Evolutionary conservation across 2,888 invertebrate genomes (phyloP), one percentile per base, ranked within the genome.

Genomic region (Aricia artaxerxes): DNA sequence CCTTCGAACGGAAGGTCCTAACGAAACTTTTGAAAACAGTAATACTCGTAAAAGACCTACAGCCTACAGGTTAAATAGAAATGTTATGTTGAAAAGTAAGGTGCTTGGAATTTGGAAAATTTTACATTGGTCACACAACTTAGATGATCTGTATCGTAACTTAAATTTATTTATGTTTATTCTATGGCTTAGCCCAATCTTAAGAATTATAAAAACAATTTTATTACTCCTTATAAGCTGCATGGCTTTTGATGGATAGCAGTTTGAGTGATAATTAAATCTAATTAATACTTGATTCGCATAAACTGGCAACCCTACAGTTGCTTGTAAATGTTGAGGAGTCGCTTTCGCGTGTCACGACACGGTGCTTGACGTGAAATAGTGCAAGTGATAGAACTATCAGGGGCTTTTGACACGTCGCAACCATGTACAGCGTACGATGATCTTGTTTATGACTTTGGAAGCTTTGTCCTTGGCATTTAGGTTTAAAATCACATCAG

Each of bases 351-450:
- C 57, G 53, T 76, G 76, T 76, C 76, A 53, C 53, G 76, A 76
- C 76, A 44, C 73, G 49, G 76, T 69, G 69, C 69, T 35, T 76
- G 73, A 73, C 73, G 76, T 76, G 76, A 76, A 76, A 76, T 76
- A 76, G 76, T 76, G 76, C 76, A 76, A 76, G 76, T 76, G 76
- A 76, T 76, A 76, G 76, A 76, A 76, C 49, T 57, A 57, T 76
- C 57, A 53, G 24, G 35, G 76, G 31, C 35, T 35, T 53, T 76
- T 57, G 76, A 76, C 57, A 57, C 57, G 4, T 75, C 76, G 76
- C 76, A 53, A 76, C 44, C 49, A 75, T 49, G 75, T 44, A 75
- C 44, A 35, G 13, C 4, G 53, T 53, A 11, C 2, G 3, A 53
- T 13, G 57, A 57, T 57, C 57, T 57, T 16, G 13, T 57, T 57